Evolutionary conservation across 37 sponge, comb jelly and placozoan genomes (phyloP).

Genomic region (Tethya wilhelma): DNA sequence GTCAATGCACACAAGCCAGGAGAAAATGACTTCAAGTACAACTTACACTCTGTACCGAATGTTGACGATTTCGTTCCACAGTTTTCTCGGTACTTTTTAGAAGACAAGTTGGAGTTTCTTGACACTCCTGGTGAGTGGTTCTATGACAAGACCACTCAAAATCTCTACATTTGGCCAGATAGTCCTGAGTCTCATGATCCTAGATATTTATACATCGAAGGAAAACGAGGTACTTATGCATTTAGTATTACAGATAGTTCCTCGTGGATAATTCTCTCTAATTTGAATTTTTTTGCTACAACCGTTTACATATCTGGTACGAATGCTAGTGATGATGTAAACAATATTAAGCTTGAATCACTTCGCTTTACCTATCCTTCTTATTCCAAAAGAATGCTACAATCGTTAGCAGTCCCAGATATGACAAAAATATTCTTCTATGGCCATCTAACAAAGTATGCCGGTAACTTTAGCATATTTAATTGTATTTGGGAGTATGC

Average conservation of each 20-base stretch:
- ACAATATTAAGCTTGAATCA: constrained; percentile 31
- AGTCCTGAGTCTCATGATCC: neutral
- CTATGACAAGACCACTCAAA: constrained; percentile 12
- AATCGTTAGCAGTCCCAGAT: constrained; percentile 10
- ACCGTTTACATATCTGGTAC: constrained; percentile 2
- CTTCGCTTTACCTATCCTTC: constrained; percentile 39
- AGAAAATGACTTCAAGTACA: constrained; percentile 24
- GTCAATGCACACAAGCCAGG: constrained; percentile 25
- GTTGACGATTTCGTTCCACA: neutral
- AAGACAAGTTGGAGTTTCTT: constrained; percentile 44
- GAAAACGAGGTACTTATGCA: constrained; percentile 41
- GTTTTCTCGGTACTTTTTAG: constrained; percentile 28
- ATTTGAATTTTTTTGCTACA: constrained; percentile 51
- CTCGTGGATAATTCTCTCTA: constrained; percentile 1
- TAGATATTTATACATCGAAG: neutral
- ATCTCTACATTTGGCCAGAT: constrained; percentile 19
- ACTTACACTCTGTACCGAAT: neutral
- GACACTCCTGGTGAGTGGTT: constrained; percentile 50
- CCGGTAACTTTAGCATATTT: constrained; percentile 12
- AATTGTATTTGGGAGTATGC: constrained; percentile 35
- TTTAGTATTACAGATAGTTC: constrained; percentile 30
- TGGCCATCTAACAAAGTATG: constrained; percentile 1
- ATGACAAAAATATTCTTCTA: neutral
- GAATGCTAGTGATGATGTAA: neutral
- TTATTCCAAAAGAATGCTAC: constrained; percentile 28